A percentile compares a stretch with the other conserved stretches of the same genome.
phyloP scores from a whole-genome alignment of 2,113 vertebrate species.

The Galeopterus variegatus region DNA sequence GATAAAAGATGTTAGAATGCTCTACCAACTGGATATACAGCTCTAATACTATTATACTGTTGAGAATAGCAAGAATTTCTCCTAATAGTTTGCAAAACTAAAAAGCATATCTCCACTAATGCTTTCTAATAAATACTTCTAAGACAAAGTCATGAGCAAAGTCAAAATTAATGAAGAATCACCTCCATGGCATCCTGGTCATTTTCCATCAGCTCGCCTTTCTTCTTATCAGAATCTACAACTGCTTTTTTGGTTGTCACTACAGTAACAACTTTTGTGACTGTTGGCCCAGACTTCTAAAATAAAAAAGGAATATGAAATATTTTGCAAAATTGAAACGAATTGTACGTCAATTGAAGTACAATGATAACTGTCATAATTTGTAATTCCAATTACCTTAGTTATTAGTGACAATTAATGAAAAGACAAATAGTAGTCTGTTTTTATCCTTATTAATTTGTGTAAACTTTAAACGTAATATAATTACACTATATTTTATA shows the following conservation, averaged over 20 bases:
- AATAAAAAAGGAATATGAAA: constrained; percentile 61
- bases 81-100: not conserved
- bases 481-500: not conserved
- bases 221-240: constrained; percentile 95
- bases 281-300: constrained; percentile 95
- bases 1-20: not conserved
- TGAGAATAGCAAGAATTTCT: not conserved
- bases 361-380: constrained; percentile 21
- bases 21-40: not conserved
- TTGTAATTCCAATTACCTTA: constrained; percentile 12
- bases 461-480: constrained; percentile 23
- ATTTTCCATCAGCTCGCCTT: constrained; percentile 99
- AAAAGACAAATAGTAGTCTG: not conserved
- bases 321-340: not conserved
- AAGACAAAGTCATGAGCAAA: not conserved
- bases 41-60: not conserved
- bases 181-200: constrained; percentile 99
- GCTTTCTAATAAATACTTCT: not conserved
- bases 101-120: not conserved
- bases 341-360: not conserved
- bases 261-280: constrained; percentile 97
- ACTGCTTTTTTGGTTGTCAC: constrained; percentile 96
- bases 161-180: constrained; percentile 55
- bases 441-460: not conserved
- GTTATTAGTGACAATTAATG: not conserved